Evolutionary conservation across 2,888 invertebrate species (phyloP).

Genomic region (Baronia brevicornis): DNA sequence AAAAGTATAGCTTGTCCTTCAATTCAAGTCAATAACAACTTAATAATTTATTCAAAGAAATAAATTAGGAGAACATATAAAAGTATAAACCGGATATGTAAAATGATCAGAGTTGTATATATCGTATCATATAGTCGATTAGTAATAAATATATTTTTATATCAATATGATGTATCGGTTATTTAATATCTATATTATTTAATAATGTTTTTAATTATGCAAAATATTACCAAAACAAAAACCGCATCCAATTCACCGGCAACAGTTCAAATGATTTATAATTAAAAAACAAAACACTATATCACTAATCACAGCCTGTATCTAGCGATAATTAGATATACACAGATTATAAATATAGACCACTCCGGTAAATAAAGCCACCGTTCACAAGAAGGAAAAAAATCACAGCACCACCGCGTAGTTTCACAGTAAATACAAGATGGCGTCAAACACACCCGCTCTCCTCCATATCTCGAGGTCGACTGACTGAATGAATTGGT

Average conservation of each 20-base stretch:
- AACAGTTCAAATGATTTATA: slow-evolving; percentile 32
- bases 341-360: slow-evolving; percentile 17
- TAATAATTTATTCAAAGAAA: too few relatives aligned
- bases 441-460: slow-evolving; percentile 42
- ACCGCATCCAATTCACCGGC: slow-evolving; percentile 30
- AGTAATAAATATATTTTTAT: background rate
- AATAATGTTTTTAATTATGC: background rate
- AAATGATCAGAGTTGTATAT: too few relatives aligned
- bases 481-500: slow-evolving; percentile 45
- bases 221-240: slow-evolving; percentile 28
- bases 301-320: slow-evolving; percentile 40
- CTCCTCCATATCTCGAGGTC: slow-evolving; percentile 59
- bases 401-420: slow-evolving; percentile 39
- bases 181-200: background rate
- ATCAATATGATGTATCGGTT: background rate
- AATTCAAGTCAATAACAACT: too few relatives aligned
- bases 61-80: too few relatives aligned
- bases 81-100: too few relatives aligned
- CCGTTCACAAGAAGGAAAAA: slow-evolving; percentile 11
- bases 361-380: slow-evolving; percentile 14
- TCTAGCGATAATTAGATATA: slow-evolving; percentile 17
- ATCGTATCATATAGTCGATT: too few relatives aligned
- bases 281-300: slow-evolving; percentile 32
- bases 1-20: too few relatives aligned
- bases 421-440: slow-evolving; percentile 42